Base-by-base conservation (phyloP, 2,113 vertebrate genomes). In the Pollachius pollachius region DNA sequence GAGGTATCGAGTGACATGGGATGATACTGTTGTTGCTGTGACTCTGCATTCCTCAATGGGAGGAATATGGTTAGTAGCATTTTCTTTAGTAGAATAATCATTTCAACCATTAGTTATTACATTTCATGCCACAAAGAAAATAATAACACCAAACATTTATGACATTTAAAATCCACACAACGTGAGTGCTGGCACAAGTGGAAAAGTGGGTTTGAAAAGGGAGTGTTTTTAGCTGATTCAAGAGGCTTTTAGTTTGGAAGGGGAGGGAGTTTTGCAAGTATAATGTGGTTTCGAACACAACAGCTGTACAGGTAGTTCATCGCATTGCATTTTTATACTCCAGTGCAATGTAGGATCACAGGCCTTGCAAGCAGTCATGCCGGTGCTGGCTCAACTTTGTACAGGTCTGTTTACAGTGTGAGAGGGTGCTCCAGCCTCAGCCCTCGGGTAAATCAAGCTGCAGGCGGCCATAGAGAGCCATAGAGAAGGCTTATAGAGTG, bases 1-100 rank as follows among this genome's bases (percentile, higher is more conserved):
- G 74, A 71, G 72, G 71, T 86, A 85, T 74, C 76, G 74, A 15
- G 84, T 81, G 77, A 73, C 27, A 86, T 79, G 74, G 85, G 82
- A 78, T 82, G 74, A 82, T 84, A 78, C 85, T 81, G 83, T 78
- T 80, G 80, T 75, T 76, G 60, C 79, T 73, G 82, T 77, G 30
- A 34, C 6, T 34, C 30, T 34, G 30, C 30, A 15, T 54, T 76
- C 62, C 64, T 77, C 30, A 7, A 62, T 61, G 63, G 69, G 64
- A 75, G 76, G 70, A 80, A 66, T 62, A 75, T 57, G 75, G 72
- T 65, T 37, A 65, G 68, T 54, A 68, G 75, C 69, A 81, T 70
- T 74, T 48, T 48, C 8, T 6, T 48, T 48, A 48, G 41, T 48
- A 48, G 41, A 12, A 12, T 48, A 13, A 84, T 69, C 56, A 68